Evolutionary conservation across 2,888 invertebrate genomes (phyloP).

Genomic region (Yponomeuta malinellus): DNA sequence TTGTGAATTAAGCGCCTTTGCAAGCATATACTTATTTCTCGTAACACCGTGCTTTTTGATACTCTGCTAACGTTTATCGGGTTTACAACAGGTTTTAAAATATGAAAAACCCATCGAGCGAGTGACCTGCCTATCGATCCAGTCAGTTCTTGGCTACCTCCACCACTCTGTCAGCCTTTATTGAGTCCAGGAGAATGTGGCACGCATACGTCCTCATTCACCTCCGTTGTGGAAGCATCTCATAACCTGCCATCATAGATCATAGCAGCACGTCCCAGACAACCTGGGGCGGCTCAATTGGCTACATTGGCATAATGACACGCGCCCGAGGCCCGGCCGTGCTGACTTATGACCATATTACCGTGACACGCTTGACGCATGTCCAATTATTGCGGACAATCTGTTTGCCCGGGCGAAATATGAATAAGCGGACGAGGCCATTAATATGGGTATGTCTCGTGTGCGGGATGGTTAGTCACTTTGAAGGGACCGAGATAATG

Average conservation of each 20-base stretch:
- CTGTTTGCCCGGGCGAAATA: slow-evolving; percentile 65
- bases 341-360: slow-evolving; percentile 69
- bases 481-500: slow-evolving; percentile 64
- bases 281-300: slow-evolving; percentile 50
- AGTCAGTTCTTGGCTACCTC: background rate
- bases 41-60: too few species aligned
- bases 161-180: background rate
- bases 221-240: slow-evolving; percentile 32
- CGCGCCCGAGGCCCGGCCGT: slow-evolving; percentile 46
- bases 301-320: slow-evolving; percentile 68
- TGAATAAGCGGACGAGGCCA: slow-evolving; percentile 54
- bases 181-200: too few species aligned
- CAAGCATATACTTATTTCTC: too few species aligned
- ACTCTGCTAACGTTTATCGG: too few species aligned
- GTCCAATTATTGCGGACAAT: slow-evolving; percentile 72
- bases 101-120: too few species aligned
- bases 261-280: slow-evolving; percentile 39
- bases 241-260: slow-evolving; percentile 59
- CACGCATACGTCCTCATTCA: background rate
- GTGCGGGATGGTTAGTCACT: slow-evolving; percentile 46
- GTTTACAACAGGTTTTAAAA: too few species aligned
- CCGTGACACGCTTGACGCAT: slow-evolving; percentile 67
- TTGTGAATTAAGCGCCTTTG: too few species aligned
- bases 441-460: slow-evolving; percentile 42
- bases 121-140: too few species aligned